Base-by-base conservation (phyloP, 2,113 vertebrate species). In the Catharus minimus region DNA sequence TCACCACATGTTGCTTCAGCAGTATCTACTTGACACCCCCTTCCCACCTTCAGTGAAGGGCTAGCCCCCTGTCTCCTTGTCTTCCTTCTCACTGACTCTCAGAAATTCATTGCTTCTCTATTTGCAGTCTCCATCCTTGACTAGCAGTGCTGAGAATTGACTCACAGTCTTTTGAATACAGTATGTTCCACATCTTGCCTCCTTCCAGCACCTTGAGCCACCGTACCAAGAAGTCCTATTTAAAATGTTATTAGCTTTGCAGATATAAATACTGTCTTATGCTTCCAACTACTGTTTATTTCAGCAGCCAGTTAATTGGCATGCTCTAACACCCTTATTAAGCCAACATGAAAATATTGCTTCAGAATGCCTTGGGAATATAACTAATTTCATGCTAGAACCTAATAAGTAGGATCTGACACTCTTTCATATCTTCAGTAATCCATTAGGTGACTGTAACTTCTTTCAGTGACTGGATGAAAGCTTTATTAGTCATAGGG, bases 361-460 rank as follows among this genome's bases (percentile, higher is more conserved):
- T 97, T 97, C 79, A 97, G 94, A 97, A 97, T 88, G 89, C 94
- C 95, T 96, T 88, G 96, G 96, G 96, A 98, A 96, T 97, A 97
- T 94, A 97, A 96, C 93, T 97, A 97, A 98, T 97, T 98, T 97
- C 96, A 96, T 97, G 97, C 96, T 97, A 97, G 94, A 97, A 97
- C 94, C 94, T 97, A 98, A 92, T 97, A 97, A 97, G 95, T 90
- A 96, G 92, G 86, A 97, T 97, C 97, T 79, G 77, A 96, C 86
- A 89, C 80, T 97, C 92, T 97, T 96, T 97, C 96, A 97, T 97
- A 97, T 97, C 95, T 95, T 96, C 95, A 95, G 92, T 96, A 97
- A 97, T 95, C 96, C 96, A 97, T 97, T 96, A 97, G 93, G 87
- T 94, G 94, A 93, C 95, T 96, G 89, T 95, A 96, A 96, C 96